Base-by-base conservation (phyloP, 2,888 invertebrate species). In the Hyles lineata region DNA sequence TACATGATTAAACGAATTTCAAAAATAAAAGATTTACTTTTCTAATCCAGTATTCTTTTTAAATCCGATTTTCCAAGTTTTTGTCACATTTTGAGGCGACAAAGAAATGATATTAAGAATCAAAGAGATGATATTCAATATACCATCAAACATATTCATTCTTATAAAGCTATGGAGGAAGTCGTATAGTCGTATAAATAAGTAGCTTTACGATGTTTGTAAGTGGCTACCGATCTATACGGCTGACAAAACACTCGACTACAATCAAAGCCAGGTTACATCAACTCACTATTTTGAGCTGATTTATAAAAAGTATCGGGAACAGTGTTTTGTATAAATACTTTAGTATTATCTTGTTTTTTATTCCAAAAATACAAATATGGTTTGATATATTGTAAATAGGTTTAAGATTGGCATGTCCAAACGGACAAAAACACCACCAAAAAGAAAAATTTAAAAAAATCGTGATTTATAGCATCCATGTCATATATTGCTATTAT, bases 121-220 rank as follows among this genome's bases (percentile, higher is more conserved):
- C 55, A 19, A 55, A 23, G 43, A 43, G 79, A 75, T 78, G 89
- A 82, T 81, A 90, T 83, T 77, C 83, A 90, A 90, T 90, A 87
- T 78, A 84, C 79, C 87, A 87, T 90, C 89, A 90, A 90, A 85
- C 84, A 79, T 79, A 81, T 72, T 80, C 79, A 77, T 78, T 78
- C 75, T 84, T 67, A 67, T 50, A 67, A 67, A 11, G 67, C 67
- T 67, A 67, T 83, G 83, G 84, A 83, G 80, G 77, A 80, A 82
- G 80, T 75, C 72, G 70, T 63, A 77, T 80, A 82, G 80, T 75
- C 72, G 70, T 63, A 77, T 80, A 81, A 71, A 78, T 87, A 83
- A 79, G 73, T 67, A 72, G 74, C 83, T 84, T 90, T 87, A 90
- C 82, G 84, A 82, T 79, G 80, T 83, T 74, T 81, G 78, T 67